Base-by-base conservation (phyloP, 2,113 vertebrate species). In the Sylvia atricapilla region DNA sequence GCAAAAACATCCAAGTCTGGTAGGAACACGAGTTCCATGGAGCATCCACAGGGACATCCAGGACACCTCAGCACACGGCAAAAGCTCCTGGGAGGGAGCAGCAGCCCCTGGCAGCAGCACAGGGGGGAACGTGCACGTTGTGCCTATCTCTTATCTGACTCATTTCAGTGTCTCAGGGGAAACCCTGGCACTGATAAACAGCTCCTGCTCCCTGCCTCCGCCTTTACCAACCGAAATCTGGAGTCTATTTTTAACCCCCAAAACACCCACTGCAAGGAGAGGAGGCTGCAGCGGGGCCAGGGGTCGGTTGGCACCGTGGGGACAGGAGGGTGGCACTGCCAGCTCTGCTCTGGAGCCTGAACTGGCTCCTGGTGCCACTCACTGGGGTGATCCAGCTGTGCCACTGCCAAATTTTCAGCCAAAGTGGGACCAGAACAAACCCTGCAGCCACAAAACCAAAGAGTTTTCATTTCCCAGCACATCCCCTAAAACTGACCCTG, bases 161-260 rank as follows among this genome's bases (percentile, higher is more conserved):
- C 95, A 97, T 97, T 96, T 96, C 80, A 28, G 87, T 0, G 7
- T 74, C 83, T 80, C 55, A 18, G 89, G 97, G 96, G 95, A 97
- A 96, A 85, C 89, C 89, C 92, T 87, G 92, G 80, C 92, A 56
- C 43, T 10, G 95, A 95, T 89, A 96, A 97, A 97, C 95, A 97
- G 91, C 62, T 9, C 95, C 87, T 19, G 82, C 90, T 94, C 94
- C 82, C 93, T 74, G 93, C 93, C 96, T 94, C 95, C 83, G 66
- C 92, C 44, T 87, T 70, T 2, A 39, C 94, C 59, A 96, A 96
- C 95, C 19, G 92, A 97, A 96, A 95, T 59, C 95, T 90, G 94
- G 35, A 53, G 50, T 7, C 91, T 97, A 97, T 97, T 97, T 97
- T 97, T 97, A 97, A 81, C 89, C 27, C 87, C 87, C 50, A 5